These are phyloP conservation scores for Parazoanthus darwini DNA, from an alignment of 92 coral and sea anemone genomes.

Conservation along the genomic window DNA sequence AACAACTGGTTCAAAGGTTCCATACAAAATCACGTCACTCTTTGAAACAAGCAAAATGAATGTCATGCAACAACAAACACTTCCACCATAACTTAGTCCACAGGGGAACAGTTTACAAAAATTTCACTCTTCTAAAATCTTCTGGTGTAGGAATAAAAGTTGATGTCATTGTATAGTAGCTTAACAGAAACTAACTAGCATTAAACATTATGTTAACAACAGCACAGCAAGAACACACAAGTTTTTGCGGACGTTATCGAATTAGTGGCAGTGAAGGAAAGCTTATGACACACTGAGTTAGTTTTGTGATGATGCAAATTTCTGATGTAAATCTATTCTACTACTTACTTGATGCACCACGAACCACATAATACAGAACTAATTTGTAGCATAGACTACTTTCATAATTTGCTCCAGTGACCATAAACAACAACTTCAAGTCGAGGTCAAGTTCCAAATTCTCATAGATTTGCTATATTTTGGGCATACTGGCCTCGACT, in stretches of 20 bases:
- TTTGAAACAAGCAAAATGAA: background rate
- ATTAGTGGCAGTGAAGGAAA: background rate
- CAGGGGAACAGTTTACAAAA: no score
- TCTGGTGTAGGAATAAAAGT: background rate
- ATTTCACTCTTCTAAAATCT: background rate
- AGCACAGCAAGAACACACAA: background rate
- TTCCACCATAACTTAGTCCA: no score
- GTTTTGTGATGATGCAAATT: background rate
- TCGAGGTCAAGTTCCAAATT: no score
- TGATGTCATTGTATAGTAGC: background rate
- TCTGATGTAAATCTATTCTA: background rate
- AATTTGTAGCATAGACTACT: background rate
- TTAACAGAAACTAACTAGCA: background rate
- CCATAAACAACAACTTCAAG: no score
- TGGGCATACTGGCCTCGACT: no score
- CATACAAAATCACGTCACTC: no score
- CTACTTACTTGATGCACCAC: background rate
- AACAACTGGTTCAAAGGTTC: background rate
- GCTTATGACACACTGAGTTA: background rate
- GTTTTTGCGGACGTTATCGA: background rate
- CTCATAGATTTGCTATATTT: no score
- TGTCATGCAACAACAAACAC: background rate
- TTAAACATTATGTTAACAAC: background rate
- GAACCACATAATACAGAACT: no score
- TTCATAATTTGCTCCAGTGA: no score